Evolutionary conservation across 2,888 invertebrate genomes (phyloP), one percentile per base, ranked within the genome.

Genomic region (Antheraea yamamai): DNA sequence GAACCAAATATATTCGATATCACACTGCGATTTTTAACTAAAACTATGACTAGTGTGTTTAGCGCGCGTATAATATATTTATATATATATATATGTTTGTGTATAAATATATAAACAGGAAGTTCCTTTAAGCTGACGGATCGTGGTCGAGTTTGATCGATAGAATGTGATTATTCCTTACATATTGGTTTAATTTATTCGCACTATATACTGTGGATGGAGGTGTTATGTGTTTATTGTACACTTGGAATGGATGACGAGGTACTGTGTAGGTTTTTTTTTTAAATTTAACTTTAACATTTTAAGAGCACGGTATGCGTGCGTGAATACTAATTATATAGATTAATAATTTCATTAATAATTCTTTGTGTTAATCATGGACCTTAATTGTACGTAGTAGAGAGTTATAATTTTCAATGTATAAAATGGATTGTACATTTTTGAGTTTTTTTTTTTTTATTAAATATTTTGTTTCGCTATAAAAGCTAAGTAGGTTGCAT

Each of bases 1-100:
- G 85, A 87, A 87, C 82, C 76, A 73, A 78, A 75, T 79, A 77
- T 79, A 77, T 76, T 82, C 79, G 81, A 85, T 85, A 84, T 80
- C 86, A 92, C 93, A 91, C 92, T 89, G 88, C 91, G 89, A 90
- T 90, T 92, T 92, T 91, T 89, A 87, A 87, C 82, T 88, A 92
- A 93, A 93, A 88, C 91, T 90, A 87, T 90, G 92, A 87, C 89
- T 88, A 90, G 93, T 92, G 93, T 92, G 92, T 87, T 80, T 78
- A 79, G 78, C 77, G 82, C 80, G 81, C 84, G 81, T 79, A 73
- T 70, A 16, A n/a, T 71, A 72, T 70, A 61, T 20, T 72, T 75
- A 75, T 66, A 12, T 39, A 39, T 72, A 72, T 70, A 64, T 58
- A 26, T 55, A 73, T 73, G 72, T 66, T 35, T 68, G 35, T 35